Conservation (phyloP, 2,888 invertebrate genomes). For the Itoplectis maculator region DNA sequence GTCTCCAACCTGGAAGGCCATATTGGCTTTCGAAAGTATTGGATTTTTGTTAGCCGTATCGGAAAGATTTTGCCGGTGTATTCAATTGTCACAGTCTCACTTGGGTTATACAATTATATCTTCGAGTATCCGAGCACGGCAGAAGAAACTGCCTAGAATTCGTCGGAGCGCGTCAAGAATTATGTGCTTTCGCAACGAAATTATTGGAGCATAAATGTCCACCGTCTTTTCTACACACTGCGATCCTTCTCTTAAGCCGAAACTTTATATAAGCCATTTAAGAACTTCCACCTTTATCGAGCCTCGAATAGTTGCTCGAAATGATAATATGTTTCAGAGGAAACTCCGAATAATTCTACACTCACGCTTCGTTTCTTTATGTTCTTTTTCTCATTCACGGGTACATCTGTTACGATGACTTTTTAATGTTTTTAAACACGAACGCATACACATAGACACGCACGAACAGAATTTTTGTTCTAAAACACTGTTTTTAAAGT, state of each 20-base stretch:
- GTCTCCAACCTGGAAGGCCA: neutral
- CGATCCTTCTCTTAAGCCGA: conserved; percentile 36
- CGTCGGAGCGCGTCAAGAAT: neutral
- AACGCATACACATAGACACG: no score
- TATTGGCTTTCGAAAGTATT: conserved; percentile 18
- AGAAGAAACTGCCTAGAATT: conserved; percentile 17
- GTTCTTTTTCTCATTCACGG: conserved; percentile 32
- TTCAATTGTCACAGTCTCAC: neutral
- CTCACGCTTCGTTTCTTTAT: conserved; percentile 15
- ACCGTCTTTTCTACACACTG: conserved; percentile 5
- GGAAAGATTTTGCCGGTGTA: neutral
- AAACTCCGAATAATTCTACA: conserved; percentile 50
- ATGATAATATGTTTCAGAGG: conserved; percentile 61
- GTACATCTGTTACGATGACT: conserved; percentile 33
- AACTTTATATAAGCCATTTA: conserved; percentile 43
- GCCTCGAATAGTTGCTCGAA: conserved; percentile 41
- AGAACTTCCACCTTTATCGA: conserved; percentile 56
- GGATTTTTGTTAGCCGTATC: conserved; percentile 19
- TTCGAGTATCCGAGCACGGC: neutral
- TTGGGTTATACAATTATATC: neutral
- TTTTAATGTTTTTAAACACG: conserved; percentile 57
- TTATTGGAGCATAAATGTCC: conserved; percentile 35
- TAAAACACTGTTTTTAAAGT: no score
- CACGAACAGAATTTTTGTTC: no score
- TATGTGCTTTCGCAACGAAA: conserved; percentile 5